Base-by-base conservation (phyloP, 2,113 vertebrate genomes). In the Barbus barbus region DNA sequence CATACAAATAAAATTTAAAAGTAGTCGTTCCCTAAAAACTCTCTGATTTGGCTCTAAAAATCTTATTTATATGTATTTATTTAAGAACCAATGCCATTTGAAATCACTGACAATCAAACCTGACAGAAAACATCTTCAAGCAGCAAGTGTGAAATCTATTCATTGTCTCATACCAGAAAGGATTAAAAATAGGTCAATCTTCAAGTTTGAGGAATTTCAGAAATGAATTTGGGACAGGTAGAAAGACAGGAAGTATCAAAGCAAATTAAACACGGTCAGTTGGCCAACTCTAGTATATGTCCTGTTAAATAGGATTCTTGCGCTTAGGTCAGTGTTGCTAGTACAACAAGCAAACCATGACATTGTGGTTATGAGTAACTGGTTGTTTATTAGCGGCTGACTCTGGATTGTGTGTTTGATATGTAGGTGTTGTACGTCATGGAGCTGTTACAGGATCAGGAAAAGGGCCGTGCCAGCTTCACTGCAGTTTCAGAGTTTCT, bases 401-500 rank as follows among this genome's bases (percentile, higher is more conserved):
- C 18, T 78, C 20, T 38, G 46, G 44, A 16, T 38, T 60, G 48
- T 81, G 51, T 65, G 51, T n/a, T 41, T 48, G 9, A 41, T 28
- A 6, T 78, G 16, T 77, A 99, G 98, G 98, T 99, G 16, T 93
- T 99, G 33, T 99, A 99, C 2, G 97, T 99, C 90, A 99, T 99
- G 97, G 97, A 98, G 91, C 92, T 99, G 80, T 92, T 94, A 26
- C 98, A 99, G 93, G 97, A 99, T 89, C 95, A 97, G 90, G 97
- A 97, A 22, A 96, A 97, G 13, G 98, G 98, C 31, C 95, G 93
- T 28, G 98, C 98, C 48, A 96, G 93, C 81, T 99, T 99, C 91
- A 98, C 95, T n/a, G 97, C 97, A 0, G 96, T 99, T 87, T 99
- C 98, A 0, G 98, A 99, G 92, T 99, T 99, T 92, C 93, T 99